Conservation (phyloP, 2,113 vertebrate genomes). For the Ictalurus punctatus region DNA sequence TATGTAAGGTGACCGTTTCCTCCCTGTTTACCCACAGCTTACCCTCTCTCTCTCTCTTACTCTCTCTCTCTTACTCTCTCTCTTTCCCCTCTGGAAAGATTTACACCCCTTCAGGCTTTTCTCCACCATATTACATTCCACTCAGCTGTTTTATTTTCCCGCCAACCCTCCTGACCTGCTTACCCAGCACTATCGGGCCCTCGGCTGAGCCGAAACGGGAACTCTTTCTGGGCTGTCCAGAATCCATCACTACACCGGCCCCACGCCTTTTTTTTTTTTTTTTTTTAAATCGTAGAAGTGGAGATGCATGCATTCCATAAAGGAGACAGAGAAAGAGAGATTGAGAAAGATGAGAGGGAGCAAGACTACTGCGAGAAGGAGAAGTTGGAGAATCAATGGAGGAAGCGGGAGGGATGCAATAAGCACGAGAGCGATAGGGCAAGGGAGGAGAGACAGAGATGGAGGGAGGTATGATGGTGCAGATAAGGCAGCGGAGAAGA, state of each 20-base stretch:
- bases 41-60: neutral
- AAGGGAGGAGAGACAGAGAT: slow-evolving; percentile 19
- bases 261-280: neutral
- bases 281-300: neutral
- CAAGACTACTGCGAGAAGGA: slow-evolving; percentile 2
- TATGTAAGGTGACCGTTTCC: slow-evolving; percentile 48
- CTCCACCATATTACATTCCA: slow-evolving; percentile 31
- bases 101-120: neutral
- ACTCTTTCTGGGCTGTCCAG: slow-evolving; percentile 27
- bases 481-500: slow-evolving; percentile 45
- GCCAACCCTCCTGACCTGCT: slow-evolving; percentile 37
- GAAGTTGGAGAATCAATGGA: slow-evolving; percentile 20
- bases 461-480: slow-evolving; percentile 38
- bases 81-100: neutral
- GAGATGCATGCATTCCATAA: slow-evolving; percentile 10
- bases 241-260: slow-evolving; percentile 31
- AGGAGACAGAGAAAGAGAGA: neutral
- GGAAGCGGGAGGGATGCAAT: slow-evolving; percentile 17
- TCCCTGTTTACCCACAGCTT: slow-evolving; percentile 32
- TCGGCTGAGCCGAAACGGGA: slow-evolving; percentile 44
- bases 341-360: slow-evolving; percentile 9
- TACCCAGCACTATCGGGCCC: slow-evolving; percentile 48
- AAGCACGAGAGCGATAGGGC: neutral
- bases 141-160: slow-evolving; percentile 44
- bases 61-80: neutral